These are phyloP conservation scores for Antechinus flavipes DNA, from an alignment of 2,113 vertebrate species.

Conservation along the genomic window DNA sequence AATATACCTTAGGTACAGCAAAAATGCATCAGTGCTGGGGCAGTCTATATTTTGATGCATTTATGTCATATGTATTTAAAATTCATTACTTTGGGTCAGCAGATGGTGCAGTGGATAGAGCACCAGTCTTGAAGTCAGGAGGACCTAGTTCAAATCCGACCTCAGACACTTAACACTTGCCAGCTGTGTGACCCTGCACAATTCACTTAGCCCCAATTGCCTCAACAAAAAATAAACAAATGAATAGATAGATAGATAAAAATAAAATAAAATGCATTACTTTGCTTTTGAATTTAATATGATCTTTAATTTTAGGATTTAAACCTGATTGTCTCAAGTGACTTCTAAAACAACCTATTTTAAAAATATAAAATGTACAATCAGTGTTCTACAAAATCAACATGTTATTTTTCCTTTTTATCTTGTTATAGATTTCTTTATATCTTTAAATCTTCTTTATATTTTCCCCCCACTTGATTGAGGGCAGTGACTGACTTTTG, in stretches of 20 bases:
- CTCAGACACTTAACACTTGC: too few relatives aligned
- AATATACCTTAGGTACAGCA: background rate
- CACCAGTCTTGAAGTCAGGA: too few relatives aligned
- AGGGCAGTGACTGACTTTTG: too few relatives aligned
- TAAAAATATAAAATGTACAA: background rate
- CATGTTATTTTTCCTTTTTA: background rate
- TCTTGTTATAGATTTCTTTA: background rate
- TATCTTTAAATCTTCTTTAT: too few relatives aligned
- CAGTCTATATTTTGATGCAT: background rate
- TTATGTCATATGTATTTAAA: background rate
- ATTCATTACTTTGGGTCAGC: background rate
- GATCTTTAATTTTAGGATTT: background rate
- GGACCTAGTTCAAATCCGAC: too few relatives aligned
- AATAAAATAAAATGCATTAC: background rate
- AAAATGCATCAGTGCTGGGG: background rate
- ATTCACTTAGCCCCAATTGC: too few relatives aligned
- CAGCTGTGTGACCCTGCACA: too few relatives aligned
- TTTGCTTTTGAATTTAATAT: background rate
- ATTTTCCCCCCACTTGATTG: too few relatives aligned
- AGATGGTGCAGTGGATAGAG: too few relatives aligned
- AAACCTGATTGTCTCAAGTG: background rate
- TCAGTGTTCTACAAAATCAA: background rate
- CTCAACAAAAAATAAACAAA: too few relatives aligned
- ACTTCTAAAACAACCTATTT: background rate
- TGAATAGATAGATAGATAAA: too few relatives aligned